Percentiles rank a stretch among this genome's conserved stretches.
Evolutionary conservation across 37 sponge, comb jelly and placozoan species (phyloP).

Genomic region (Spongia lamella): DNA sequence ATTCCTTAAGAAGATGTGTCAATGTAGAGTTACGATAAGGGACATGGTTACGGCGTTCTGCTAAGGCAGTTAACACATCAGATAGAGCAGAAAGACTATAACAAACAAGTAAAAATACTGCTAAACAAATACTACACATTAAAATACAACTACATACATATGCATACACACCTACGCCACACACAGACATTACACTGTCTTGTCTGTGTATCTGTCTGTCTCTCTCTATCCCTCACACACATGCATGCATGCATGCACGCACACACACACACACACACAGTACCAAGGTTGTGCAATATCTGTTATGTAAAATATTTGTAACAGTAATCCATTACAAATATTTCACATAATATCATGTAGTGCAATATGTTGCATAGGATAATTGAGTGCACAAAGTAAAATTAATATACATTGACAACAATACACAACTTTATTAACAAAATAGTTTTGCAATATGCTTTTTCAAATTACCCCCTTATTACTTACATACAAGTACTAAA

Average conservation of each 20-base stretch:
- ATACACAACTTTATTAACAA: no score
- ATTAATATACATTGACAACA: no score
- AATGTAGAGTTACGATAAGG: constrained; percentile 74
- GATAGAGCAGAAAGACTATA: constrained; percentile 51
- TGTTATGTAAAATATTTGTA: no score
- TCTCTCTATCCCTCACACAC: no score
- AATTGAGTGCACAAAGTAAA: no score
- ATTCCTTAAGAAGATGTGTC: constrained; percentile 58
- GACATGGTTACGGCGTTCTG: constrained; percentile 48
- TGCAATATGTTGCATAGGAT: no score
- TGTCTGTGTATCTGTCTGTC: no score
- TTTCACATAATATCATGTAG: no score
- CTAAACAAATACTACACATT: constrained; percentile 24
- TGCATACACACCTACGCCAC: constrained; percentile 16
- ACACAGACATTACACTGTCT: constrained; percentile 15
- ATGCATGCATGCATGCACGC: background rate
- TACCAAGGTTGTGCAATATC: no score
- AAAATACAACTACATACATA: constrained; percentile 22
- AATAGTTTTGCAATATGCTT: no score
- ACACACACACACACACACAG: constrained; percentile 4
- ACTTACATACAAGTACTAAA: constrained; percentile 7
- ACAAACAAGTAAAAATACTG: background rate
- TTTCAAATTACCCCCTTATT: no score
- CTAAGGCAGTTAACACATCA: constrained; percentile 59
- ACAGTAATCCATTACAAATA: no score